Conservation (phyloP, 2,888 invertebrate genomes). For the Cistogaster globosa region DNA sequence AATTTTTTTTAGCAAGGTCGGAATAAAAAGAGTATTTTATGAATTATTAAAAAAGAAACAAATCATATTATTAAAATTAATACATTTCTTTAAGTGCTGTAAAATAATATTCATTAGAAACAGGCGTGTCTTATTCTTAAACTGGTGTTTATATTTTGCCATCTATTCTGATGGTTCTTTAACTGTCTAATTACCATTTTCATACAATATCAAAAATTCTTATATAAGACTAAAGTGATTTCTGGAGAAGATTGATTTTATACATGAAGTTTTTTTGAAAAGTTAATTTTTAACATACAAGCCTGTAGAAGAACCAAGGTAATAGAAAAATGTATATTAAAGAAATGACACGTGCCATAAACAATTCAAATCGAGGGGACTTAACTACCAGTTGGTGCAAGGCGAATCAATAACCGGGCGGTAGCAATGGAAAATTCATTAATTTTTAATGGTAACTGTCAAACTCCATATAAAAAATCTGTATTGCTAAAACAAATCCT, state of each 20-base stretch:
- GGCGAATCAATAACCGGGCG: no score
- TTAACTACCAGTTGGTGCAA: no score
- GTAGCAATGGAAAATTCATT: no score
- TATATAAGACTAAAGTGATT: conserved; percentile 73
- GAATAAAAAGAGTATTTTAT: background rate
- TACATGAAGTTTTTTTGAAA: background rate
- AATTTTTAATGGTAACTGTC: no score
- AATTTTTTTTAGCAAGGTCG: background rate
- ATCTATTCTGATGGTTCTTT: conserved; percentile 73
- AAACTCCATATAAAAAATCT: background rate
- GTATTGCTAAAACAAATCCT: no score
- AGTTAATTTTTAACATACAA: background rate
- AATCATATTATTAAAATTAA: background rate
- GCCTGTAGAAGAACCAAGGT: no score
- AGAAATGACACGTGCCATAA: no score
- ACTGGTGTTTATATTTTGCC: conserved; percentile 55
- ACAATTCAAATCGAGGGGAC: no score
- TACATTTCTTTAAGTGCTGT: background rate
- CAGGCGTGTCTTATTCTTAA: conserved; percentile 53
- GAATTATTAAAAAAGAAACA: background rate
- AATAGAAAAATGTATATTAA: no score
- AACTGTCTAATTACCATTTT: conserved; percentile 61
- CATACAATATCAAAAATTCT: conserved; percentile 53
- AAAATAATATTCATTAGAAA: conserved; percentile 55
- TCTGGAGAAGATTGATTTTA: no score